phyloP scores from a whole-genome alignment of 2,113 vertebrate species.

The Ageneiosus marmoratus region DNA sequence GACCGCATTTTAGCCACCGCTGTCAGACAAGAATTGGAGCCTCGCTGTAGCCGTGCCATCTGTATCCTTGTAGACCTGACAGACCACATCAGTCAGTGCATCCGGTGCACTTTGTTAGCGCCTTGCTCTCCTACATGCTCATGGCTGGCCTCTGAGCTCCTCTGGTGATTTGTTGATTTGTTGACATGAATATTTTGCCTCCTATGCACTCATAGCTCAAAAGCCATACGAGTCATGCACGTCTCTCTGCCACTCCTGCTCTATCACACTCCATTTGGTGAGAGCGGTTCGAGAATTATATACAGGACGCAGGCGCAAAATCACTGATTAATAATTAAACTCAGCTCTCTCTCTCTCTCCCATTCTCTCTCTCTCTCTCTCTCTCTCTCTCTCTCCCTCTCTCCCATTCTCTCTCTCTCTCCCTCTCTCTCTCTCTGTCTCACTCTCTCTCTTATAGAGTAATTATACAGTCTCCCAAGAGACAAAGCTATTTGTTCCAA shows the following conservation, averaged over 20 bases:
- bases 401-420: conserved; percentile 22
- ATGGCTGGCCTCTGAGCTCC: conserved; percentile 33
- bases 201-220: conserved; percentile 63
- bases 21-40: conserved; percentile 15
- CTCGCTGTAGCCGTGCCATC: conserved; percentile 26
- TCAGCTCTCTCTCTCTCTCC: conserved; percentile 46
- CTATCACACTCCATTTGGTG: conserved; percentile 63
- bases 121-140: conserved; percentile 20
- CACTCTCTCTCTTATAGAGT: conserved; percentile 19
- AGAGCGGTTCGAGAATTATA: conserved; percentile 72
- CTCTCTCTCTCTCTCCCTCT: neutral
- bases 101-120: conserved; percentile 43
- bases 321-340: conserved; percentile 80
- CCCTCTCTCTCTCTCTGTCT: neutral
- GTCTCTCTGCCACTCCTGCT: conserved; percentile 54
- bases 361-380: too few species aligned
- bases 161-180: conserved; percentile 52
- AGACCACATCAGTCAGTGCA: conserved; percentile 58
- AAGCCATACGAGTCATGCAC: conserved; percentile 60
- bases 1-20: conserved; percentile 10
- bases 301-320: conserved; percentile 76
- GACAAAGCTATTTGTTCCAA: conserved; percentile 74
- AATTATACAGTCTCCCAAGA: conserved; percentile 73
- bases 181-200: conserved; percentile 64
- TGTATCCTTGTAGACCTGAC: conserved; percentile 54